Conservation (phyloP, 1,140 invertebrate species). For the Drosophila ficusphila region DNA sequence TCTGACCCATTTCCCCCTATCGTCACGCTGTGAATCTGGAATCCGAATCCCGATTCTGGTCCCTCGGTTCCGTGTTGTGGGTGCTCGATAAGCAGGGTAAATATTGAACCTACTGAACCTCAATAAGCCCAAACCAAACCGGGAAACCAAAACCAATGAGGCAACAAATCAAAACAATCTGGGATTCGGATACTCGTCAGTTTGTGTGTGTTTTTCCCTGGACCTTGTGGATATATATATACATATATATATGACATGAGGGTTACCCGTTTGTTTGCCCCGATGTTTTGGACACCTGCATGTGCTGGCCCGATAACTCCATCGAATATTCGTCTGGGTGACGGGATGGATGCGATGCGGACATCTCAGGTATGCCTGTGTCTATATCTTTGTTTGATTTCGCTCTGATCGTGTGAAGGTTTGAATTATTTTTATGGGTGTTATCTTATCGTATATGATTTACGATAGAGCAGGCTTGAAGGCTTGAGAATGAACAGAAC, state of each 20-base stretch:
- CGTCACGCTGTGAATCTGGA: constrained; percentile 17
- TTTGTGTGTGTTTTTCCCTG: neutral
- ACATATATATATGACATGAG: neutral
- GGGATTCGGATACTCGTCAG: neutral
- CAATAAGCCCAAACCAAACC: constrained; percentile 20
- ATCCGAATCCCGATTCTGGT: constrained; percentile 2
- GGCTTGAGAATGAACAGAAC: constrained; percentile 52
- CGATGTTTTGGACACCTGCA: constrained; percentile 47
- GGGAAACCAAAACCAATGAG: constrained; percentile 16
- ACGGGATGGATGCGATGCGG: constrained; percentile 23
- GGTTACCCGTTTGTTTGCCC: constrained; percentile 23
- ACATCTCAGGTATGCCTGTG: constrained; percentile 39
- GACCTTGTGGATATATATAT: constrained; percentile 16
- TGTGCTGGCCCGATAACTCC: constrained; percentile 41
- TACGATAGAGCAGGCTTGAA: constrained; percentile 54
- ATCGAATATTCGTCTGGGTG: constrained; percentile 41
- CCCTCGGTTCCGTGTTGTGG: constrained; percentile 23
- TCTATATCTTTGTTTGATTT: constrained; percentile 65
- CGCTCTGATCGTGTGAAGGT: constrained; percentile 69
- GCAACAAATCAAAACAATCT: constrained; percentile 19
- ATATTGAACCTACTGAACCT: constrained; percentile 57
- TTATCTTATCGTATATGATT: constrained; percentile 73
- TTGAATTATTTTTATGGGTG: constrained; percentile 57
- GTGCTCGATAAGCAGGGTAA: constrained; percentile 67
- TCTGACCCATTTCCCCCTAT: constrained; percentile 30